A percentile compares a stretch with the other conserved stretches of the same genome.
These are phyloP conservation scores for Channa argus DNA, from an alignment of 2,113 vertebrate genomes.

Conservation along the genomic window DNA sequence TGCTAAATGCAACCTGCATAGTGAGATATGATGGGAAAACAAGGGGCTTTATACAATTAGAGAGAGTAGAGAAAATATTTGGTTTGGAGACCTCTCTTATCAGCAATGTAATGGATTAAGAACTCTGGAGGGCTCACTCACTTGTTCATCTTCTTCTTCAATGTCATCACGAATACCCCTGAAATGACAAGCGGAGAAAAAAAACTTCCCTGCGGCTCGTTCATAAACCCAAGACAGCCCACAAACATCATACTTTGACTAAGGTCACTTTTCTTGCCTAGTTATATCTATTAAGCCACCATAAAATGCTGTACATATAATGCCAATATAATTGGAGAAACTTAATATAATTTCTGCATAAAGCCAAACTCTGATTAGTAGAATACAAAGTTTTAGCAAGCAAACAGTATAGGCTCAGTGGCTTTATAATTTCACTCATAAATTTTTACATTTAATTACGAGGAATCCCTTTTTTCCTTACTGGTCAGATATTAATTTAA, in stretches of 20 bases:
- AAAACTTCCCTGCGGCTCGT: slow-evolving; percentile 99
- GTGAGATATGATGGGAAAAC: slow-evolving; percentile 13
- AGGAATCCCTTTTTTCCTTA: background rate
- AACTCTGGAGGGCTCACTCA: slow-evolving; percentile 96
- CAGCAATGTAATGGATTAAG: slow-evolving; percentile 83
- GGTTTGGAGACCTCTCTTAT: slow-evolving; percentile 62
- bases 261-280: slow-evolving; percentile 48
- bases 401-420: background rate
- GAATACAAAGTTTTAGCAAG: background rate
- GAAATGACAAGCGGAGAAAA: slow-evolving; percentile 99
- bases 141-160: slow-evolving; percentile 99
- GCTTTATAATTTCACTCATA: background rate
- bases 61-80: slow-evolving; percentile 40
- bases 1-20: slow-evolving; percentile 52
- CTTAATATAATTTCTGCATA: background rate
- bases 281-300: background rate
- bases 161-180: slow-evolving; percentile 99
- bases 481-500: background rate
- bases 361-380: background rate
- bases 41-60: slow-evolving; percentile 22
- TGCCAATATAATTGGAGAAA: no score
- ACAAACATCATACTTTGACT: slow-evolving; percentile 57
- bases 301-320: background rate
- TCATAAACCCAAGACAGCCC: slow-evolving; percentile 90
- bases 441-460: background rate